These are phyloP conservation scores for Muntiacus reevesi DNA, from an alignment of 2,113 vertebrate genomes.

Conservation along the genomic window DNA sequence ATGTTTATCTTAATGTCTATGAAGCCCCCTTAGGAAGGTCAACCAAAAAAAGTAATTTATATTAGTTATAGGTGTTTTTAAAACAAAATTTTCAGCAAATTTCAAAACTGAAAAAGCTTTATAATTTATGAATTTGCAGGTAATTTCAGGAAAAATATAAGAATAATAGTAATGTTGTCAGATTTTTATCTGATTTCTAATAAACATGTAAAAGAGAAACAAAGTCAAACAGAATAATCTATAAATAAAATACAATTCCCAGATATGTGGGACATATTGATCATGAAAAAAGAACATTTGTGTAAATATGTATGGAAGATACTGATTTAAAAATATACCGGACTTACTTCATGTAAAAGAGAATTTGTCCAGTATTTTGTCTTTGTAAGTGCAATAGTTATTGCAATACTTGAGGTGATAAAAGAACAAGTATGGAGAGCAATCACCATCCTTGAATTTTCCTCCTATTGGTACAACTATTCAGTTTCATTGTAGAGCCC, in stretches of 20 bases:
- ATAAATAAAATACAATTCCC: background rate
- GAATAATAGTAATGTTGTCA: background rate
- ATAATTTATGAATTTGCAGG: background rate
- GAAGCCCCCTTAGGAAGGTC: conserved; percentile 18
- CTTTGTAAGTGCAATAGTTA: background rate
- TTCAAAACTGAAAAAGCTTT: background rate
- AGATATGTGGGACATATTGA: background rate
- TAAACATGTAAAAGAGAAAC: background rate
- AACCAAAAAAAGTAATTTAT: background rate
- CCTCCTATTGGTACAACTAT: background rate
- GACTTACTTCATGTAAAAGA: background rate
- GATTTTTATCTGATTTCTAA: background rate
- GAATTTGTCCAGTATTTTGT: background rate
- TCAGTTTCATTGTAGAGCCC: background rate
- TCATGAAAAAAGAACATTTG: background rate
- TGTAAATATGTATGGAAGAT: background rate
- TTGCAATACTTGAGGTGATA: background rate
- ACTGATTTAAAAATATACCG: background rate
- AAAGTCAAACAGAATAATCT: background rate
- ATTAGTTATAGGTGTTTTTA: background rate
- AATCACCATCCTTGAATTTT: background rate
- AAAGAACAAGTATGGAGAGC: background rate
- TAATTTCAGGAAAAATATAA: background rate
- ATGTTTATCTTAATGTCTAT: conserved; percentile 61
- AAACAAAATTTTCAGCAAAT: background rate